Evolutionary conservation across 2,797 vertebrate species (phyloP).

Genomic region (Picus viridis): DNA sequence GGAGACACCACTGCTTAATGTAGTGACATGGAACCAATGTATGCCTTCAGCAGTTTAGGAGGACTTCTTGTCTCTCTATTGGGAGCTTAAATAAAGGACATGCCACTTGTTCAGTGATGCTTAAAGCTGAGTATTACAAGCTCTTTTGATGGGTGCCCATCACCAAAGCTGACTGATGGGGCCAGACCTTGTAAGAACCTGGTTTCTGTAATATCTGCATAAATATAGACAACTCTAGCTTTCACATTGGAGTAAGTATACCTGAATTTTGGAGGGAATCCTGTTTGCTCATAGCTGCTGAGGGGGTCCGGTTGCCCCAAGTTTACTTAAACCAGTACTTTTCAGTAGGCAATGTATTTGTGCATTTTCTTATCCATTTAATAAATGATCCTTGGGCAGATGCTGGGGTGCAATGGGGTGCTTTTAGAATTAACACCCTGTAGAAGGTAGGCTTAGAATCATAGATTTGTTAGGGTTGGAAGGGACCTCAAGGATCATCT

Average conservation of each 20-base stretch:
- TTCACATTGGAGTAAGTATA: neutral
- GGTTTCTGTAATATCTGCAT: neutral
- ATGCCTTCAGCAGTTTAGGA: constrained; percentile 47
- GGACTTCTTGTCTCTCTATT: neutral
- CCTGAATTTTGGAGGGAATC: neutral
- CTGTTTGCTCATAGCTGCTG: neutral
- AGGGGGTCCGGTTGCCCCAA: neutral
- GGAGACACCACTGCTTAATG: constrained; percentile 1
- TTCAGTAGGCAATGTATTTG: neutral
- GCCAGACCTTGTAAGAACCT: neutral
- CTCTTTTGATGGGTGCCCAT: neutral
- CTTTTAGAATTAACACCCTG: neutral
- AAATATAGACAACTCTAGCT: neutral
- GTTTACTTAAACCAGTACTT: neutral
- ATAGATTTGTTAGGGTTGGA: no score
- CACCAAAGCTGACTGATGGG: neutral
- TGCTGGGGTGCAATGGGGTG: neutral
- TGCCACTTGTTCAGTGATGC: neutral
- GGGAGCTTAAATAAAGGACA: neutral
- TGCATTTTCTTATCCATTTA: neutral
- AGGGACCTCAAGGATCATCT: no score
- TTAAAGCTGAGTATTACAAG: neutral
- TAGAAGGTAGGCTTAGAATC: neutral
- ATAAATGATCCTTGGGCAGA: neutral
- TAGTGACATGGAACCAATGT: constrained; percentile 29